Base-by-base conservation (phyloP, 2,888 invertebrate species). In the Drosophila emarginata region DNA sequence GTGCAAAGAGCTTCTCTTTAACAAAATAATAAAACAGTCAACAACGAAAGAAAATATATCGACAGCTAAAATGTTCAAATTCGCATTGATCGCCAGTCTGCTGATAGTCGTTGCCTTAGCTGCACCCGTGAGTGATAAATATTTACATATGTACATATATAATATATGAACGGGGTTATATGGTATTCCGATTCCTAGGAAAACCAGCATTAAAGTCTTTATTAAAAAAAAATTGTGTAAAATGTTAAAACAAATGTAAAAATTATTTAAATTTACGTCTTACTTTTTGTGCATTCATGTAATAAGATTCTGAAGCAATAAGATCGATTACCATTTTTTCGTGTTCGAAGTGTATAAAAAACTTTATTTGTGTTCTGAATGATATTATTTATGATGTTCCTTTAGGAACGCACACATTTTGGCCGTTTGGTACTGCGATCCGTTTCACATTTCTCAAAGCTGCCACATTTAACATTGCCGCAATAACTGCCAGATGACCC, bases 381-480 rank as follows among this genome's bases (percentile, higher is more conserved):
- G n/a, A 15, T 11, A 59, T 51, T 12, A n/a, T n/a, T n/a, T n/a
- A n/a, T n/a, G 4, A 11, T 6, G 21, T 9, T 36, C 7, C 45
- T 39, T 74, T 90, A 92, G 94, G 76, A 93, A 36, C 95, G 92
- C 71, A 94, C 93, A 83, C 96, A 96, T 90, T 94, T 95, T 84
- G 93, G 93, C 26, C 94, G 93, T 88, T 94, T 95, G 28, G 95
- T 94, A 61, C 90, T 80, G 15, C 93, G 93, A 86, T 96, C 95
- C 74, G 93, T 91, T 82, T 94, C 94, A 90, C 96, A 96, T 72
- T 94, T 95, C 89, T 96, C 95, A 72, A 93, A 94, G 0, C 94
- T 88, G 80, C 93, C 93, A 86, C 96, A 96, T 89, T 95, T 95
- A 11, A 94, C 93, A 82, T 95, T 95, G 80, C 94, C 94, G 80